Evolutionary conservation across 2,113 vertebrate species (phyloP), one percentile per base, ranked within the genome.

Genomic region (Hyperoodon ampullatus): DNA sequence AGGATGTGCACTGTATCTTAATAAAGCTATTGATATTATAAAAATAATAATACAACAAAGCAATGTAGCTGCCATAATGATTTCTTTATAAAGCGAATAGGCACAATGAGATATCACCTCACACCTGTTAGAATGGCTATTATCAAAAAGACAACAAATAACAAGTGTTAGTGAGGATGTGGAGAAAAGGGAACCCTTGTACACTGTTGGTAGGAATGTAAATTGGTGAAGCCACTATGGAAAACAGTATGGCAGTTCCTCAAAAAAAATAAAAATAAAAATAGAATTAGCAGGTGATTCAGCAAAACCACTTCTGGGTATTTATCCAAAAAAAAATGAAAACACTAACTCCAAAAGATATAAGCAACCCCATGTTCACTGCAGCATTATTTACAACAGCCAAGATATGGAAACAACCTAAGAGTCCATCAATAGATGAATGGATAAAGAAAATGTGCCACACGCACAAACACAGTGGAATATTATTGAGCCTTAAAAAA

Each of bases 11-110:
- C 83, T 86, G 61, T 19, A 88, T 77, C 4, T 77, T 90, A 89
- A 71, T 65, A 93, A 78, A 39, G 1, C 8, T 26, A 55, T 55
- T 55, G 55, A 19, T 87, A 75, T 44, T 66, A 90, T 21, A 87
- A 86, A 83, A 75, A 55, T 88, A 66, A 66, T 68, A 84, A 77
- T n/a, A 66, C 24, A 82, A 53, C 68, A 91, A 95, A 74, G 24
- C 93, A 95, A 88, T 68, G 42, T 14, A 72, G 8, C 23, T 71
- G 28, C 18, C 87, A 75, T 35, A 75, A 60, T 70, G 28, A 77
- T 61, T 77, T 44, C 19, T 70, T 93, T 89, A 70, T 75, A 93
- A 66, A 63, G 10, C 6, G 2, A 89, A 28, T 53, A 93, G 35
- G n/a, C 33, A 81, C 53, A n/a, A 60, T 42, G 39, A 82, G 26